These are phyloP conservation scores for Biston stratarius DNA, from an alignment of 2,888 invertebrate genomes.

Conservation along the genomic window DNA sequence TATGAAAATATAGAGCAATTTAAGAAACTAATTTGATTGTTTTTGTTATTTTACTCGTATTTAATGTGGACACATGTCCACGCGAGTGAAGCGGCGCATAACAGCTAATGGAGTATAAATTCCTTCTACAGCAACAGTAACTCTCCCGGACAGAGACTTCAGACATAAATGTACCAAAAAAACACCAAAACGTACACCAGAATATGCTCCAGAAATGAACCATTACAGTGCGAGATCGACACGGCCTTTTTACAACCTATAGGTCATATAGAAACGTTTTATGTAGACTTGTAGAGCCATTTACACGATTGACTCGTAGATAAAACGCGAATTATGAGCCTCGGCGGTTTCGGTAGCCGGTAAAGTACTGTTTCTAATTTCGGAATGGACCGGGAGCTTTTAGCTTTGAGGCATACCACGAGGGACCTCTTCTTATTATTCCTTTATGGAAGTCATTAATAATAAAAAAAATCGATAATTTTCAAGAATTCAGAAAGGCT, in stretches of 20 bases:
- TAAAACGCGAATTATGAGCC: constrained; percentile 58
- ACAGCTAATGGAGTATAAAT: too few species aligned
- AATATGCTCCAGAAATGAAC: constrained; percentile 6
- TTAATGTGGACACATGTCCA: too few species aligned
- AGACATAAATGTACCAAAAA: constrained; percentile 10
- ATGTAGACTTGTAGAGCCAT: constrained; percentile 41
- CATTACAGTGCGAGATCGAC: constrained; percentile 21
- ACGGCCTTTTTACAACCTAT: constrained; percentile 33
- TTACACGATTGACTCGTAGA: constrained; percentile 58
- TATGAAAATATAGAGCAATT: too few species aligned
- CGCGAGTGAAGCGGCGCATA: too few species aligned
- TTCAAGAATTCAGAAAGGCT: too few species aligned
- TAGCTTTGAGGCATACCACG: constrained; percentile 40
- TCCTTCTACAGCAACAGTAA: too few species aligned
- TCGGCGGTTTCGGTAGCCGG: constrained; percentile 45
- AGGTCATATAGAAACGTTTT: constrained; percentile 17
- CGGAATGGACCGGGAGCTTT: constrained; percentile 53
- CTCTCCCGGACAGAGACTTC: constrained; percentile 15
- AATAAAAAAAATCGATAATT: too few species aligned
- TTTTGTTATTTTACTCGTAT: too few species aligned
- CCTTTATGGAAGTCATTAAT: too few species aligned
- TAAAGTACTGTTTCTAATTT: constrained; percentile 60
- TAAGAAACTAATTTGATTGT: too few species aligned
- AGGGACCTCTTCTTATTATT: constrained; percentile 6
- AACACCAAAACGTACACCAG: constrained; percentile 7